Conservation (phyloP, 37 sponge, comb jelly and placozoan genomes). For the Cliona cf. orientalis region DNA sequence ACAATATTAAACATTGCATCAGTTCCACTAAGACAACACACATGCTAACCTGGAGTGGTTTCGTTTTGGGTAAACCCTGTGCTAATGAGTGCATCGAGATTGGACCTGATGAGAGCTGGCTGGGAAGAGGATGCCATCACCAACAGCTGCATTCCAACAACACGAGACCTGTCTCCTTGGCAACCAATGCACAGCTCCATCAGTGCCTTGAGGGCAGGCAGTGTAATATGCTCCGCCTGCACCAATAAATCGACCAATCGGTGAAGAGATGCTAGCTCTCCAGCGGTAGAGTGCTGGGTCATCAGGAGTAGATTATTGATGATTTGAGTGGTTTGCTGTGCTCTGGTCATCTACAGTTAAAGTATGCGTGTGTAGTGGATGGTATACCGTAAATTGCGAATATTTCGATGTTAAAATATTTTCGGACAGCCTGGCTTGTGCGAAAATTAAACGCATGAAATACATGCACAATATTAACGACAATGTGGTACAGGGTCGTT, state of each 20-base stretch:
- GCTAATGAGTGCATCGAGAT: conserved; percentile 15
- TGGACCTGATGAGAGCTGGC: conserved; percentile 12
- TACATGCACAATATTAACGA: too few relatives aligned
- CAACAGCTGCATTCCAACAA: conserved; percentile 40
- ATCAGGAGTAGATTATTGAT: conserved; percentile 26
- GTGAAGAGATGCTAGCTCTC: conserved; percentile 80
- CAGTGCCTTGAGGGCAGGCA: conserved; percentile 41
- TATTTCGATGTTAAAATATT: too few relatives aligned
- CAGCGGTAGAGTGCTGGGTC: conserved; percentile 33
- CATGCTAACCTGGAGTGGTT: too few relatives aligned
- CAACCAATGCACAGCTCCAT: too few relatives aligned
- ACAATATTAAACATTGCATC: not conserved
- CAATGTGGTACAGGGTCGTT: not conserved
- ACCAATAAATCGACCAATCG: conserved; percentile 69
- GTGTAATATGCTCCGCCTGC: conserved; percentile 42
- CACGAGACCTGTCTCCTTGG: too few relatives aligned
- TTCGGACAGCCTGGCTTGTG: too few relatives aligned
- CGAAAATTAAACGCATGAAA: too few relatives aligned
- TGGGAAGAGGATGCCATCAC: conserved; percentile 50
- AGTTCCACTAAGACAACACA: too few relatives aligned
- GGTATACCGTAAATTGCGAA: too few relatives aligned
- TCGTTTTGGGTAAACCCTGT: not conserved
- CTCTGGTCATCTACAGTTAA: not conserved
- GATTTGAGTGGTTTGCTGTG: not conserved
- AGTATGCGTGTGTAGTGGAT: not conserved